These are phyloP conservation scores for Malurus cyaneus DNA, from an alignment of 2,113 vertebrate genomes.

Conservation along the genomic window DNA sequence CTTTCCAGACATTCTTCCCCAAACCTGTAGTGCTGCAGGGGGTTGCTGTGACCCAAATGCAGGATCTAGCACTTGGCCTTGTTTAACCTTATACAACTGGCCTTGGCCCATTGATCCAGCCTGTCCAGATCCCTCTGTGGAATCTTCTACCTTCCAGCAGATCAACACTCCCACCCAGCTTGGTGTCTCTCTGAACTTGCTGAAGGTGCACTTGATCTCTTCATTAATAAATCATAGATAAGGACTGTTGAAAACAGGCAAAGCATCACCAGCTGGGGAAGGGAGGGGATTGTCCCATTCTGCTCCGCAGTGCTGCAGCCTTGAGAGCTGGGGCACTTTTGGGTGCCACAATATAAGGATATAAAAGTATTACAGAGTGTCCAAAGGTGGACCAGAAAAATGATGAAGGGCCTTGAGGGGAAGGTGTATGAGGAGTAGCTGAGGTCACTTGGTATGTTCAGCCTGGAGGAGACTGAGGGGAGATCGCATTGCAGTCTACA, in stretches of 20 bases:
- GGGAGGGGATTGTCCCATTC: neutral
- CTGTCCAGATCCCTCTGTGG: neutral
- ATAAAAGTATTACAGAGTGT: neutral
- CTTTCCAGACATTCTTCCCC: neutral
- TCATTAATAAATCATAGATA: neutral
- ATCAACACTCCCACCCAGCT: neutral
- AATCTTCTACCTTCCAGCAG: neutral
- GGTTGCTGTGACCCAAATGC: neutral
- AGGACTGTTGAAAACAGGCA: neutral
- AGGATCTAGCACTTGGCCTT: neutral
- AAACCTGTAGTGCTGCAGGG: accelerated
- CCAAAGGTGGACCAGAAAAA: neutral
- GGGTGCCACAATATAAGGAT: neutral
- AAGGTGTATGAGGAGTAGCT: accelerated
- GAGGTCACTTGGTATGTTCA: neutral
- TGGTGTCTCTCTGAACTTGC: neutral
- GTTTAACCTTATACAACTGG: neutral
- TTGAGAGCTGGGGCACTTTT: neutral
- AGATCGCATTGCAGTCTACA: accelerated
- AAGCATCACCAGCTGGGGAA: neutral
- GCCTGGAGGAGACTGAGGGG: neutral
- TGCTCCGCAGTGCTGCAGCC: neutral
- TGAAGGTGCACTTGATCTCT: neutral
- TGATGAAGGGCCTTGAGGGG: neutral
- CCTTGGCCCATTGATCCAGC: accelerated